Evolutionary conservation across 2,113 vertebrate genomes (phyloP), one percentile per base, ranked within the genome.

Genomic region (Equus quagga): DNA sequence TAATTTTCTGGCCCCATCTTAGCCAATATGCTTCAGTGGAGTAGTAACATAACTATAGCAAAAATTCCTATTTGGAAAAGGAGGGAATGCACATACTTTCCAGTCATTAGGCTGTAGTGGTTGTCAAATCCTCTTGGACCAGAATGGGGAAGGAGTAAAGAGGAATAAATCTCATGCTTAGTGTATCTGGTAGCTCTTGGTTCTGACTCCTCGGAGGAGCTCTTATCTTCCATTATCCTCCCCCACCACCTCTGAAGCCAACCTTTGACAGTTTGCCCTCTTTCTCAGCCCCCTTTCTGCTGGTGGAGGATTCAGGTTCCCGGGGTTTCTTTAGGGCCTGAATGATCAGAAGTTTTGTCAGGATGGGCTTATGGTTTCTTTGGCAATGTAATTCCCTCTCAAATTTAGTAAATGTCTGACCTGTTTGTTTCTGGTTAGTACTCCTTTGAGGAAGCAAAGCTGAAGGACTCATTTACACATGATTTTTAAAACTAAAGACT

Each of bases 361-460:
- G 69, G 46, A 58, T 26, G 67, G 58, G 65, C 41, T 95, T 78
- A 75, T 94, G 93, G 58, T 91, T 95, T 97, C 58, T 86, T 67
- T 70, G n/a, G 85, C 58, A 95, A 89, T 81, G 49, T 21, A 95
- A 26, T 94, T 97, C 54, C 19, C 14, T 92, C 2, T 1, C 51
- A 87, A 93, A 67, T 58, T 84, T 91, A 94, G 26, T 79, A 78
- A 97, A 19, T 83, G 3, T 95, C 91, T 84, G 58, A 10, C 94
- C 21, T 92, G 3, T 96, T 91, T 96, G 73, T 94, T 96, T 95
- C 94, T 90, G 64, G 28, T 83, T 82, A 85, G 44, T 84, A 60
- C 14, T 24, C 46, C 23, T 28, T 70, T 95, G 78, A 96, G 41
- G 72, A 91, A 93, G 89, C 10, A 60, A 80, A 78, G 31, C 18